phyloP scores from a whole-genome alignment of 2,888 invertebrate species.

The Drosophila eohydei region DNA sequence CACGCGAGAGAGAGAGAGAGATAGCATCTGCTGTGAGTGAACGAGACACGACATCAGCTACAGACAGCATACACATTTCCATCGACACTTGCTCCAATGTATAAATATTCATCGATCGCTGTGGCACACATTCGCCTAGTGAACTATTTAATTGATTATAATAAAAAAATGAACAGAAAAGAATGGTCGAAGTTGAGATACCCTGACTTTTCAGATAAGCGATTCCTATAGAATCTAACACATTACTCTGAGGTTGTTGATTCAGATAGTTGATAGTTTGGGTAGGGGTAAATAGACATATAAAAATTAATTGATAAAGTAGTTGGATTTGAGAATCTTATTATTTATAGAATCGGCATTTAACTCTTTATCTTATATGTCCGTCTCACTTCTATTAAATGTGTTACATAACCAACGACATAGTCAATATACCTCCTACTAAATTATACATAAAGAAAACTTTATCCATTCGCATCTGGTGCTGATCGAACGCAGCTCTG shows the following conservation, averaged over 20 bases:
- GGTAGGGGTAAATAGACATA: too few species aligned
- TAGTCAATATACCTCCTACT: background rate
- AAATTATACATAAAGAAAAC: conserved; percentile 37
- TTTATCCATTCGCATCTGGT: conserved; percentile 13
- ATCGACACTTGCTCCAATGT: conserved; percentile 62
- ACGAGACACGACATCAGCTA: background rate
- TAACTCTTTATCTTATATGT: too few species aligned
- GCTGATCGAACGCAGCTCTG: background rate
- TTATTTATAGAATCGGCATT: background rate
- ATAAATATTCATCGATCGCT: conserved; percentile 67
- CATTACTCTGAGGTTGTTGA: too few species aligned
- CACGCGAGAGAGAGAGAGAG: conserved; percentile 3
- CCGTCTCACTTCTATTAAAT: too few species aligned
- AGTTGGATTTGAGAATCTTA: background rate
- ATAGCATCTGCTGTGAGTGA: background rate
- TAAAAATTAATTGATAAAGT: background rate
- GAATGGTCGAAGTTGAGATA: background rate
- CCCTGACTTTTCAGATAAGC: background rate
- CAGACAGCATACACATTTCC: background rate
- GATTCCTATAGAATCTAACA: too few species aligned
- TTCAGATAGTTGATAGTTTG: too few species aligned
- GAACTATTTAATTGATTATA: conserved; percentile 72
- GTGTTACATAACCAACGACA: too few species aligned
- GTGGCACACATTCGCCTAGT: conserved; percentile 68
- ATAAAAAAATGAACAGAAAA: conserved; percentile 6